Evolutionary conservation across 30 jellyfish, hydroid and myxozoan species (phyloP).

Genomic region (Aurelia sp.): DNA sequence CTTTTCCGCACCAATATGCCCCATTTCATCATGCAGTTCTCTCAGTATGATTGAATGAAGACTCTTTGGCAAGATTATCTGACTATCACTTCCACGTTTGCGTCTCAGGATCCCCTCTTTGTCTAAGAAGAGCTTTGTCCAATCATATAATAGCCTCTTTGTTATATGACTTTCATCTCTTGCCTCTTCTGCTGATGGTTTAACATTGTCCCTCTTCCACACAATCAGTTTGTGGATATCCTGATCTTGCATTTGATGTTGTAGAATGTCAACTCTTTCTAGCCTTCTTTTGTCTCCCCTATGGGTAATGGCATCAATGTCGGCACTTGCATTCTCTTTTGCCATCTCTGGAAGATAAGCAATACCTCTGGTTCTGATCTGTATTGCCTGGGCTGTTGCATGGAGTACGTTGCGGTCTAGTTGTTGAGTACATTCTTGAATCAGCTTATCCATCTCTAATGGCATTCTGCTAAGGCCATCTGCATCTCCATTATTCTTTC

Average conservation of each 20-base stretch:
- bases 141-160: constrained; percentile 28
- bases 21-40: too few species aligned
- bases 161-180: constrained; percentile 20
- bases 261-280: constrained; percentile 24
- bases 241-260: constrained; percentile 28
- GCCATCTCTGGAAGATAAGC: constrained; percentile 5
- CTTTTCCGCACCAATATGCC: too few species aligned
- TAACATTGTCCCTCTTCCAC: constrained; percentile 8
- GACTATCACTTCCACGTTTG: constrained; percentile 19
- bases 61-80: background rate
- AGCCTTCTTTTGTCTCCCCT: background rate
- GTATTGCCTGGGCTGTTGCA: background rate
- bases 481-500: too few species aligned
- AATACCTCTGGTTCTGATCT: background rate
- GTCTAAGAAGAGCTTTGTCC: constrained; percentile 17
- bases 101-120: constrained; percentile 31
- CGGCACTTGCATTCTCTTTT: background rate
- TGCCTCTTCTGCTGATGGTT: constrained; percentile 31
- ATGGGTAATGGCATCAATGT: constrained; percentile 13
- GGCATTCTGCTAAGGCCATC: too few species aligned
- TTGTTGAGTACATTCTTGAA: background rate
- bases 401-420: background rate
- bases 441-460: background rate
- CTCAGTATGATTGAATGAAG: too few species aligned
- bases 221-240: too few species aligned